Base-by-base conservation (phyloP, 2,797 vertebrate species). In the Falco naumanni region DNA sequence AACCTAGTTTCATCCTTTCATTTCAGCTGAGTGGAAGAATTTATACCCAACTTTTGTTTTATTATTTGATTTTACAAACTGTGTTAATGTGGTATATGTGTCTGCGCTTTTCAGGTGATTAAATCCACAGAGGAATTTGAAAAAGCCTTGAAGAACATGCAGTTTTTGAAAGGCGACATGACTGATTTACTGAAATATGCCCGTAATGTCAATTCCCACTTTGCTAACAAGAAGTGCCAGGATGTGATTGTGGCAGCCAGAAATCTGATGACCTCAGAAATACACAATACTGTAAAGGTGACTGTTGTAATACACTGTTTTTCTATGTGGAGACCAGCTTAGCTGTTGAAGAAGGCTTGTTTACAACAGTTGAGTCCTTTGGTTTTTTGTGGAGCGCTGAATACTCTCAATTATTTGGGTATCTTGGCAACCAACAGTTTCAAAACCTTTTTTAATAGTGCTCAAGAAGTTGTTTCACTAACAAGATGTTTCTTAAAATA, bases 251-350 rank as follows among this genome's bases (percentile, higher is more conserved):
- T 99, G 91, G 97, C 98, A 4, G 99, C 99, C 4, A 98, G 99
- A 75, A 99, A 98, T 83, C 98, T 99, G 82, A 99, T 99, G 99
- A 99, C 99, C 37, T 99, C 99, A 53, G 99, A 99, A 97, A 99
- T 99, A 97, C 99, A 99, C 97, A 98, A 99, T 94, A 99, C 99
- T 4, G 98, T 99, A 31, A 99, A 99, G 98, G 99, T 99, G 97
- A 22, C 28, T 56, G 41, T 22, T 64, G n/a, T 37, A 28, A 16
- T 47, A 16, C n/a, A 0, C 50, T 26, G 4, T 1, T n/a, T 13
- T 33, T 11, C 29, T 39, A 2, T 1, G 33, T 66, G 69, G 31
- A 39, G 59, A 86, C 59, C 13, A 43, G 34, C 34, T 41, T 53
- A 37, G 37, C 59, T 47, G 19, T 6, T 24, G 61, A 69, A 54